phyloP scores from a whole-genome alignment of 2,888 invertebrate genomes.

The Eupithecia vulgata region DNA sequence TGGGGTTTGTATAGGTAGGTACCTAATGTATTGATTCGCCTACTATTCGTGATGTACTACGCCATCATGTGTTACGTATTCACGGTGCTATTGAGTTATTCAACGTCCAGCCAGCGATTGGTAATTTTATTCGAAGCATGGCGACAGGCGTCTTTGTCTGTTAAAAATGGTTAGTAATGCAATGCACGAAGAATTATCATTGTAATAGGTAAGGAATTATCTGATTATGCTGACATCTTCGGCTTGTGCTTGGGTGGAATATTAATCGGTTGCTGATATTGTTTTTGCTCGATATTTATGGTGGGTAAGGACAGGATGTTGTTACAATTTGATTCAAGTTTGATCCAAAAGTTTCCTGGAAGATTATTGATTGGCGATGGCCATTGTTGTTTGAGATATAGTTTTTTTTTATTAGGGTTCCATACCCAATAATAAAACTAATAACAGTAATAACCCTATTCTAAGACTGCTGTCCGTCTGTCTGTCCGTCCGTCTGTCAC shows the following conservation, averaged over 20 bases:
- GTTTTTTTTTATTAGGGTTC: too few relatives aligned
- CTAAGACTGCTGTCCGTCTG: too few relatives aligned
- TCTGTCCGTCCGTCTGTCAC: too few relatives aligned
- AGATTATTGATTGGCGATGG: background rate
- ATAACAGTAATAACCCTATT: too few relatives aligned
- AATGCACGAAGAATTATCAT: slow-evolving; percentile 21
- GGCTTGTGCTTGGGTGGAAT: background rate
- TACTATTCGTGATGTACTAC: slow-evolving; percentile 15
- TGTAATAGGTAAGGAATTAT: slow-evolving; percentile 29
- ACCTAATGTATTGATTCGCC: background rate
- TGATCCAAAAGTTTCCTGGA: background rate
- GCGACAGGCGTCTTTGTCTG: slow-evolving; percentile 35
- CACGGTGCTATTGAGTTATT: slow-evolving; percentile 32
- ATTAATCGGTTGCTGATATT: background rate
- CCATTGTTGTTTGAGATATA: background rate
- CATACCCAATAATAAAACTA: too few relatives aligned
- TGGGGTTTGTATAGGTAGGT: too few relatives aligned
- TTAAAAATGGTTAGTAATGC: slow-evolving; percentile 36
- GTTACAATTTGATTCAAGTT: background rate
- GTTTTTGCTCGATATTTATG: background rate
- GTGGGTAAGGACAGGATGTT: background rate
- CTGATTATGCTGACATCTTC: slow-evolving; percentile 25
- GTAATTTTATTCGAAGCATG: slow-evolving; percentile 43
- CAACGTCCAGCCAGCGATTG: slow-evolving; percentile 33
- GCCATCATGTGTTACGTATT: slow-evolving; percentile 29